These are phyloP conservation scores for Varanus salvator DNA, from an alignment of 2,113 vertebrate species.

Conservation along the genomic window DNA sequence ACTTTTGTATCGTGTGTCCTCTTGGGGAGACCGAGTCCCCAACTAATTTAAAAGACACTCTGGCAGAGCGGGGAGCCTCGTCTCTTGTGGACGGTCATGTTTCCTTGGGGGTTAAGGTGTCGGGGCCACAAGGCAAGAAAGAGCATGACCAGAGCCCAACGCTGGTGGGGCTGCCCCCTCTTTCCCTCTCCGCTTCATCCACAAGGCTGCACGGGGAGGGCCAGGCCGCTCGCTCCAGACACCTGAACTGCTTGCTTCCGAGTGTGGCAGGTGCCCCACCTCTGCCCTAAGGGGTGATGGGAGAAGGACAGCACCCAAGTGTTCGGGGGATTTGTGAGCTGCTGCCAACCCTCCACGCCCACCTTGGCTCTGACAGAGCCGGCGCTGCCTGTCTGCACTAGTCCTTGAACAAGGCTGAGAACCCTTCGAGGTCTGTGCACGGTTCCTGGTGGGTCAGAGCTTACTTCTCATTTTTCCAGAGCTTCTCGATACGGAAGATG, in stretches of 20 bases:
- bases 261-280: background rate
- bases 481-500: constrained; percentile 98
- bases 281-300: background rate
- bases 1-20: too few species aligned
- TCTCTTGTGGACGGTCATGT: too few species aligned
- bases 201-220: background rate
- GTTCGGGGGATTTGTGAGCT: background rate
- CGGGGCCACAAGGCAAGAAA: too few species aligned
- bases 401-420: background rate
- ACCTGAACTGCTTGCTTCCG: background rate
- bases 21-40: too few species aligned
- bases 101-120: too few species aligned
- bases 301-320: background rate
- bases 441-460: background rate
- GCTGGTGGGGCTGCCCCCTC: too few species aligned
- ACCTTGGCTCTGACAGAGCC: too few species aligned
- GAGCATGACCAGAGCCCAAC: too few species aligned
- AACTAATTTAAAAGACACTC: too few species aligned
- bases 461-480: constrained; percentile 99
- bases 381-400: too few species aligned
- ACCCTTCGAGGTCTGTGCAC: background rate
- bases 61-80: too few species aligned
- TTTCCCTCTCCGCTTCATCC: too few species aligned
- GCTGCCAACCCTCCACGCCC: background rate
- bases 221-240: background rate